Evolutionary conservation across 1,140 invertebrate species (phyloP).

Genomic region (Lordiphosa clarofinis): DNA sequence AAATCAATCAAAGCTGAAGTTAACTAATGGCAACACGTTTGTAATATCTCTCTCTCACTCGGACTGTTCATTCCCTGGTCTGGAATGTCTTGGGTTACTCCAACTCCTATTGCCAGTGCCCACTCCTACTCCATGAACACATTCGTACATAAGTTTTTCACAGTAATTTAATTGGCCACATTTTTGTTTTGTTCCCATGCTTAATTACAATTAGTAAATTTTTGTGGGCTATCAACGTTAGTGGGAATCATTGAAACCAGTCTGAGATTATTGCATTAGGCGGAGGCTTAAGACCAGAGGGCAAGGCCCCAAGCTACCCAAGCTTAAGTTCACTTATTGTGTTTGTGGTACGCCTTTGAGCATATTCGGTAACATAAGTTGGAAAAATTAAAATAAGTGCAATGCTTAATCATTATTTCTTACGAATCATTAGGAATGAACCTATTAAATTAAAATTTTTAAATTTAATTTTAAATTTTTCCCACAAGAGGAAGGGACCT

Average conservation of each 20-base stretch:
- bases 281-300: no score
- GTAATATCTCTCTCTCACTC: conserved; percentile 54
- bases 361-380: no score
- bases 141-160: conserved; percentile 24
- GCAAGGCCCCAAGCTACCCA: no score
- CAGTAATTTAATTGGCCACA: conserved; percentile 57
- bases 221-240: conserved; percentile 47
- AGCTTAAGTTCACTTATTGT: no score
- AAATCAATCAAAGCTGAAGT: conserved; percentile 80
- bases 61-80: conserved; percentile 21
- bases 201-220: conserved; percentile 67
- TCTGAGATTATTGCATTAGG: not conserved
- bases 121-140: conserved; percentile 23
- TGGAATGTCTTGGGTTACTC: conserved; percentile 43
- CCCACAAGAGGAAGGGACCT: no score
- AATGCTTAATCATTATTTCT: no score
- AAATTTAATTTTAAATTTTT: no score
- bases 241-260: conserved; percentile 17
- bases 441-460: no score
- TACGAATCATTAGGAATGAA: no score
- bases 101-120: conserved; percentile 14
- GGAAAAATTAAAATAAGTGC: no score
- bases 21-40: conserved; percentile 80
- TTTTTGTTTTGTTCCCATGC: conserved; percentile 53
- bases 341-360: no score